Percentiles rank a stretch among this genome's conserved stretches.
These are phyloP conservation scores for Galbula dea DNA, from an alignment of 2,113 vertebrate species.

Conservation along the genomic window DNA sequence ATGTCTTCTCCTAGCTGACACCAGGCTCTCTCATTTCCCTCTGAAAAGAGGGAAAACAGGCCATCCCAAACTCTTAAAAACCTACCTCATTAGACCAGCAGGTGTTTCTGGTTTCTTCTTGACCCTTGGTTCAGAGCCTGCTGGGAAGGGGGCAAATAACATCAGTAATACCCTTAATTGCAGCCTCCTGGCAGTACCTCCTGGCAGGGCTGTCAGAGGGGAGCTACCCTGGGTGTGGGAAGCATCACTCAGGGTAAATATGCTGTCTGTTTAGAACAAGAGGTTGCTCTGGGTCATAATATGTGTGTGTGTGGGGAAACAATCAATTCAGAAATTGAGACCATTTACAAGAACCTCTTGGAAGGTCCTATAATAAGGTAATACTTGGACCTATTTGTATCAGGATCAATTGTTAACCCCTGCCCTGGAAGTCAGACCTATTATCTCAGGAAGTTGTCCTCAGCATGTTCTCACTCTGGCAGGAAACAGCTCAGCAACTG, in stretches of 20 bases:
- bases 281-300: background rate
- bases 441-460: background rate
- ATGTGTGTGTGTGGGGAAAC: background rate
- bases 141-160: background rate
- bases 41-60: fast-evolving
- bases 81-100: background rate
- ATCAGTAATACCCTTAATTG: background rate
- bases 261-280: background rate
- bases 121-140: background rate
- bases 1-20: background rate
- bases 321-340: background rate
- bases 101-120: background rate
- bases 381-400: background rate
- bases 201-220: background rate
- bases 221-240: background rate
- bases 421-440: background rate
- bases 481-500: background rate
- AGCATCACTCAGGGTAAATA: background rate
- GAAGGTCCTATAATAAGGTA: background rate
- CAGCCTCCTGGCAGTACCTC: background rate
- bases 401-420: background rate
- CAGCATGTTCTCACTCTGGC: background rate
- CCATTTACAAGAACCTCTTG: background rate
- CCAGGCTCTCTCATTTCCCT: background rate
- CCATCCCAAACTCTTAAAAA: background rate